phyloP scores from a whole-genome alignment of 2,888 invertebrate species.

The Drosophila birchii region DNA sequence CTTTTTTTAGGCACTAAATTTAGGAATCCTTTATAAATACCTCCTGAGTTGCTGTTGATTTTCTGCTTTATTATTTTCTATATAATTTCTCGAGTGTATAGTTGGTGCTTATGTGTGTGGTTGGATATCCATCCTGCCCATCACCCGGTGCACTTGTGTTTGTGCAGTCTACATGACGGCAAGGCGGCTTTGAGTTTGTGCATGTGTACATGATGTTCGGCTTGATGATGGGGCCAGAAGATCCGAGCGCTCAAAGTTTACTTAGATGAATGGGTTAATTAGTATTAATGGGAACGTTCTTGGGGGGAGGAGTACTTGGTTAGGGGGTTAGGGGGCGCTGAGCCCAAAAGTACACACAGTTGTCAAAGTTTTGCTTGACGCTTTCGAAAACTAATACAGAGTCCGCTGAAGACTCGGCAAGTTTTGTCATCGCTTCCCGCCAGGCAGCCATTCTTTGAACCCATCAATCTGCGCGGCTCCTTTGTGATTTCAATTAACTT shows the following conservation, averaged over 20 bases:
- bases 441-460: constrained; percentile 16
- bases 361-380: constrained; percentile 31
- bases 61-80: neutral
- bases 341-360: constrained; percentile 18
- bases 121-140: neutral
- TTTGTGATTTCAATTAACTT: constrained; percentile 48
- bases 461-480: constrained; percentile 38
- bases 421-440: constrained; percentile 20
- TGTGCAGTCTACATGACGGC: constrained; percentile 72
- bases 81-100: constrained; percentile 23
- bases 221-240: constrained; percentile 37
- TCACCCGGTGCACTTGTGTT: constrained; percentile 59
- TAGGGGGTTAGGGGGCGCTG: neutral
- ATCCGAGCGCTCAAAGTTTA: constrained; percentile 53
- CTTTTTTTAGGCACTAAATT: neutral
- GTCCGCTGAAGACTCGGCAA: constrained; percentile 9
- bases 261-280: constrained; percentile 63
- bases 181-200: constrained; percentile 66
- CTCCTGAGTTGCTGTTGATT: too few relatives aligned
- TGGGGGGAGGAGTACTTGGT: constrained; percentile 11
- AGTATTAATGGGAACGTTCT: constrained; percentile 53
- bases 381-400: constrained; percentile 33
- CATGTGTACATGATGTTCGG: constrained; percentile 55
- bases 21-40: neutral
- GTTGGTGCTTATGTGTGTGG: constrained; percentile 11